Evolutionary conservation across 2,888 invertebrate species (phyloP), one percentile per base, ranked within the genome.

Genomic region (Rhamphomyia laevipes): DNA sequence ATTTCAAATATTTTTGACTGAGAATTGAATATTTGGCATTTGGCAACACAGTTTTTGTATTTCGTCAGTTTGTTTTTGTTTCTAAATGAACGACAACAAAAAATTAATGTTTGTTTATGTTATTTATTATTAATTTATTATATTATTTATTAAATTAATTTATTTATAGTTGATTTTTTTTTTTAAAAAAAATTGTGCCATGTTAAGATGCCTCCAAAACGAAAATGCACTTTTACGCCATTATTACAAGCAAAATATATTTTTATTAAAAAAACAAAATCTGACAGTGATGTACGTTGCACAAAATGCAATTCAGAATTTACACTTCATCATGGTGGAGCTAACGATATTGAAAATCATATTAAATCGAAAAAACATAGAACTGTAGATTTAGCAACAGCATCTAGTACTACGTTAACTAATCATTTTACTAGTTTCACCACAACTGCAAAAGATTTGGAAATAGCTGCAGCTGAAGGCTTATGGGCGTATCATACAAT

Each of bases 301-400:
- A 38, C 51, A 43, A 48, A 54, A 49, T 56, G 51, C 45, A 51
- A 46, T 30, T 43, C 49, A 18, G 50, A 49, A 40, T 50, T 51
- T 43, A 53, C 45, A 45, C 40, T 50, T 48, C 44, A 40, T 30
- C 53, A 54, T 49, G 53, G 53, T 51, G 55, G 53, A 42, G 48
- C 51, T 31, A 49, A 51, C 15, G 54, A 54, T 49, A 56, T 56
- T 50, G 54, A 57, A 47, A 33, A 52, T 35, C 56, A 58, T 51
- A 52, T 58, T 50, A 53, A 48, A 46, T 53, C 56, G 35, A 51
- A 51, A 49, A 54, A 56, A 53, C 53, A 57, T 38, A 53, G 47
- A 42, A 37, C 44, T 51, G 45, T 52, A 16, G 47, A 50, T 42
- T 48, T 43, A 17, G 52, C 51, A 48, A 55, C 55, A 35, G 51